Evolutionary conservation across 2,113 vertebrate genomes (phyloP).

Genomic region (Heterotis niloticus): DNA sequence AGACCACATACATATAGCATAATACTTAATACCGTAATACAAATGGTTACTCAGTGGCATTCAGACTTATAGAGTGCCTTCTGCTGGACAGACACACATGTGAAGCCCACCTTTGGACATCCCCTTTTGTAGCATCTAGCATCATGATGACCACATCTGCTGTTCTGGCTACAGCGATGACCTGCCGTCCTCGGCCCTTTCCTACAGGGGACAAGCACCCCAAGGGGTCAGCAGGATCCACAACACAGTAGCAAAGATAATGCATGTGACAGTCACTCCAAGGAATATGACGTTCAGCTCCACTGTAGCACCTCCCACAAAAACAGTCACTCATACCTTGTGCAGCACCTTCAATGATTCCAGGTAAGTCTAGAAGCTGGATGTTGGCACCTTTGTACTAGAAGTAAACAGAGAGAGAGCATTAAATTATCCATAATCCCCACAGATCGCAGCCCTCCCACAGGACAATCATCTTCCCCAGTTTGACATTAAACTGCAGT

Average conservation of each 20-base stretch:
- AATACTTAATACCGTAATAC: no score
- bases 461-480: no score
- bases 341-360: conserved; percentile 95
- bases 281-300: no score
- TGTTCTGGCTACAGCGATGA: conserved; percentile 94
- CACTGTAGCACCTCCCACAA: neutral
- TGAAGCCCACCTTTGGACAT: conserved; percentile 81
- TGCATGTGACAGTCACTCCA: no score
- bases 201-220: conserved; percentile 57
- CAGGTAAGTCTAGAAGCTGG: conserved; percentile 92
- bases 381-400: conserved; percentile 99
- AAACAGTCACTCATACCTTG: conserved; percentile 70
- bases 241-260: no score
- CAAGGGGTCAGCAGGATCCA: neutral
- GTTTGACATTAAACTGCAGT: no score
- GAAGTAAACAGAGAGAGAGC: conserved; percentile 28
- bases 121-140: conserved; percentile 96
- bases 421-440: neutral
- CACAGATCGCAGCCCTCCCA: no score
- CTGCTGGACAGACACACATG: neutral
- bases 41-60: neutral
- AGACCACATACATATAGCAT: no score
- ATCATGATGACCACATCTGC: conserved; percentile 98
- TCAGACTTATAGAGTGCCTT: neutral
- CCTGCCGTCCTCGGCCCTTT: conserved; percentile 93